Conservation (phyloP, 1,140 invertebrate species). For the Portunus trituberculatus region DNA sequence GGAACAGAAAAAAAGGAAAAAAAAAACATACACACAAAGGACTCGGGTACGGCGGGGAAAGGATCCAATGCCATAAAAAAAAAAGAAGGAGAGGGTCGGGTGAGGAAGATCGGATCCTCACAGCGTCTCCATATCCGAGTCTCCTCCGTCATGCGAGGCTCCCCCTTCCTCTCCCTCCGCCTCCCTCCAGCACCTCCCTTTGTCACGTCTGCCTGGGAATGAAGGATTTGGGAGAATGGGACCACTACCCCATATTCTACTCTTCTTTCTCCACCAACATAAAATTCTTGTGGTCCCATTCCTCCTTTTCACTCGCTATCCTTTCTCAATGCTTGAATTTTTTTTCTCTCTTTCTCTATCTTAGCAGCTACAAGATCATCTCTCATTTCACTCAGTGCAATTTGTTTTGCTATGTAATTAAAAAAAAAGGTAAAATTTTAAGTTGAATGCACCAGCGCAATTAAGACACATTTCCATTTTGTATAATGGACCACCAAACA, state of each 20-base stretch:
- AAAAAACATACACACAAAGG: not conserved
- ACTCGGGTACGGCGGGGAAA: not conserved
- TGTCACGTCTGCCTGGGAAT: not conserved
- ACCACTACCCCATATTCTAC: not conserved
- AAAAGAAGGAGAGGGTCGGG: not conserved
- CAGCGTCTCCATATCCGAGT: not conserved
- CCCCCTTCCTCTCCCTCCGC: not conserved
- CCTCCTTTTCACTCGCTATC: not conserved
- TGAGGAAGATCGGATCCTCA: slow-evolving; percentile 20
- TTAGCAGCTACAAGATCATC: not conserved
- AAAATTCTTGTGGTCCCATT: not conserved
- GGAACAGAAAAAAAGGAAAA: not conserved
- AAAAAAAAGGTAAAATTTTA: too few relatives aligned
- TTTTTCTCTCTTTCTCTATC: not conserved
- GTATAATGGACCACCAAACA: too few relatives aligned
- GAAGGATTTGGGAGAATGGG: not conserved
- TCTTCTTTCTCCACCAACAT: not conserved
- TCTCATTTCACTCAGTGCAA: too few relatives aligned
- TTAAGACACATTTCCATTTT: too few relatives aligned
- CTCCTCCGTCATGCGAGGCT: not conserved
- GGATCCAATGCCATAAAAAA: not conserved
- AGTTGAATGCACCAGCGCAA: too few relatives aligned
- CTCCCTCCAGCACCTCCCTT: not conserved
- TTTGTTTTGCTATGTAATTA: too few relatives aligned
- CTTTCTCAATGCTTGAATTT: not conserved